Conservation (phyloP, 2,113 vertebrate species). For the Propithecus coquereli region DNA sequence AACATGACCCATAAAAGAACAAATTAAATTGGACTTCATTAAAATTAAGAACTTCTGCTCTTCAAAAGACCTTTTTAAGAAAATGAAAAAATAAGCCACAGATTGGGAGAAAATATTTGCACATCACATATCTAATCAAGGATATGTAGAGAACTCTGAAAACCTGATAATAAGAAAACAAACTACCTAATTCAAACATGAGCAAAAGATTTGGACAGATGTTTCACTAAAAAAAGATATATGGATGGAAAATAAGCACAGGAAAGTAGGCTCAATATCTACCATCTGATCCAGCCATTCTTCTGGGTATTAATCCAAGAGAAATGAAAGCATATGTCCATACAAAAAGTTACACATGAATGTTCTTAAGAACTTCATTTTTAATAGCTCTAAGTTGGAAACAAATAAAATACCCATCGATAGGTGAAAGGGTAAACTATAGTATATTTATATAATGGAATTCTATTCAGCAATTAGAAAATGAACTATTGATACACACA, state of each 20-base stretch:
- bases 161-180: background rate
- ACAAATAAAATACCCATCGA: background rate
- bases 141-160: background rate
- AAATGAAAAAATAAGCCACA: background rate
- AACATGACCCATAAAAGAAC: background rate
- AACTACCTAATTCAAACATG: background rate
- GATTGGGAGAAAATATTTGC: background rate
- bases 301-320: background rate
- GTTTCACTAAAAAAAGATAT: background rate
- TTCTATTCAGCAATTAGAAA: background rate
- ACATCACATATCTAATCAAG: background rate
- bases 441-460: background rate
- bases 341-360: background rate
- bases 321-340: background rate
- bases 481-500: background rate
- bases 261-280: background rate
- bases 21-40: background rate
- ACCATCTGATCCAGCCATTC: background rate
- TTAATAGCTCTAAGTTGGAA: background rate
- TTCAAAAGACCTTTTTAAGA: background rate
- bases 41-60: background rate
- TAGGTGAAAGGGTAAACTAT: background rate
- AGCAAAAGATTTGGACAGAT: background rate
- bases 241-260: background rate
- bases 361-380: background rate